Evolutionary conservation across 2,888 invertebrate genomes (phyloP).

Genomic region (Margaritifera margaritifera): DNA sequence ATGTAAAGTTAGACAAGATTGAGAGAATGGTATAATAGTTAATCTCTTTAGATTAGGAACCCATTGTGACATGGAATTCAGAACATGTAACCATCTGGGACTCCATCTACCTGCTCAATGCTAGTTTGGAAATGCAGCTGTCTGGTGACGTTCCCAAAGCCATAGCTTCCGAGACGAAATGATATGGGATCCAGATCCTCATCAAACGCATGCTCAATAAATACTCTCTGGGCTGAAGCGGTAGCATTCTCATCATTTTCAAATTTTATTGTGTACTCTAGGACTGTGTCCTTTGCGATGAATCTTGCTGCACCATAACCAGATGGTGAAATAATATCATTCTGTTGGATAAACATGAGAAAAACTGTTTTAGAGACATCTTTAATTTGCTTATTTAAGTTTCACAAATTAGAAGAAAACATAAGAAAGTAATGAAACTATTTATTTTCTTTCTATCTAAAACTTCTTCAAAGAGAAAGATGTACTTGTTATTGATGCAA

Average conservation of each 20-base stretch:
- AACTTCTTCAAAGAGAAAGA: background rate
- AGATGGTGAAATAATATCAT: conserved; percentile 28
- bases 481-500: no score
- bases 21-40: no score
- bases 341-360: conserved; percentile 7
- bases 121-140: conserved; percentile 3
- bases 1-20: no score
- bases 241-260: conserved; percentile 31
- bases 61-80: no score
- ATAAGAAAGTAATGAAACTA: background rate
- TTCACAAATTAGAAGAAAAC: no score
- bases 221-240: conserved; percentile 30
- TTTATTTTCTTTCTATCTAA: background rate
- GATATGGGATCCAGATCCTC: conserved; percentile 13
- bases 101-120: conserved; percentile 8
- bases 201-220: conserved; percentile 20
- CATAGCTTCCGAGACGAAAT: conserved; percentile 16
- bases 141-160: conserved; percentile 21
- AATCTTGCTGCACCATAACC: conserved; percentile 29
- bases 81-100: background rate
- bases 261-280: conserved; percentile 27
- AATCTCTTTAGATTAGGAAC: no score
- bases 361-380: no score
- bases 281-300: conserved; percentile 1
- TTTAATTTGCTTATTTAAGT: no score